Evolutionary conservation across 2,797 vertebrate genomes (phyloP).

Genomic region (Typhlichthys eigenmanni): DNA sequence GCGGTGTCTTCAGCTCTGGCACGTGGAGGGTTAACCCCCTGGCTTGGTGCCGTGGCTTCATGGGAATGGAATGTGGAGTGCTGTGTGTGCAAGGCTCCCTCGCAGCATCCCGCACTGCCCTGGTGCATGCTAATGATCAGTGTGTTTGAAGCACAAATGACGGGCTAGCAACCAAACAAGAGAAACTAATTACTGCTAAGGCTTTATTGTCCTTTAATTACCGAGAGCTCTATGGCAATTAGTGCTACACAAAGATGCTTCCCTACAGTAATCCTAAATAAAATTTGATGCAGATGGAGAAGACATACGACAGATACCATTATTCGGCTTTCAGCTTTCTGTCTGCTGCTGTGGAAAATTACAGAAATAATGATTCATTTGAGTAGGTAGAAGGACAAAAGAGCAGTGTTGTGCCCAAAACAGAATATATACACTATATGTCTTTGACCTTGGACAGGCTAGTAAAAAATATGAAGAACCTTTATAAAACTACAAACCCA

Average conservation of each 20-base stretch:
- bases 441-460: conserved; percentile 48
- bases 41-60: conserved; percentile 86
- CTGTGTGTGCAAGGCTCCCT: conserved; percentile 80
- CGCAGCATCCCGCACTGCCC: conserved; percentile 88
- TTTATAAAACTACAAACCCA: conserved; percentile 10
- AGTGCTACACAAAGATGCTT: conserved; percentile 74
- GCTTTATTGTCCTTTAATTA: conserved; percentile 92
- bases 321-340: conserved; percentile 59
- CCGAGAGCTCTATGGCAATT: conserved; percentile 86
- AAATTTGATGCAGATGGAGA: conserved; percentile 66
- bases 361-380: conserved; percentile 63
- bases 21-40: conserved; percentile 73
- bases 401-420: conserved; percentile 52
- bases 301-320: conserved; percentile 62
- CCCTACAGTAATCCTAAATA: conserved; percentile 76
- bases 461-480: conserved; percentile 15
- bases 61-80: conserved; percentile 97
- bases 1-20: conserved; percentile 33
- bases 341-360: conserved; percentile 19
- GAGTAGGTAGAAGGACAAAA: conserved; percentile 49
- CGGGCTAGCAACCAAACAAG: conserved; percentile 89
- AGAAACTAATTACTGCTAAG: conserved; percentile 93
- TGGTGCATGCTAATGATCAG: conserved; percentile 88
- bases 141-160: conserved; percentile 96
- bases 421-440: conserved; percentile 36